phyloP scores from a whole-genome alignment of 2,888 invertebrate genomes.

The Rhagonycha lutea region DNA sequence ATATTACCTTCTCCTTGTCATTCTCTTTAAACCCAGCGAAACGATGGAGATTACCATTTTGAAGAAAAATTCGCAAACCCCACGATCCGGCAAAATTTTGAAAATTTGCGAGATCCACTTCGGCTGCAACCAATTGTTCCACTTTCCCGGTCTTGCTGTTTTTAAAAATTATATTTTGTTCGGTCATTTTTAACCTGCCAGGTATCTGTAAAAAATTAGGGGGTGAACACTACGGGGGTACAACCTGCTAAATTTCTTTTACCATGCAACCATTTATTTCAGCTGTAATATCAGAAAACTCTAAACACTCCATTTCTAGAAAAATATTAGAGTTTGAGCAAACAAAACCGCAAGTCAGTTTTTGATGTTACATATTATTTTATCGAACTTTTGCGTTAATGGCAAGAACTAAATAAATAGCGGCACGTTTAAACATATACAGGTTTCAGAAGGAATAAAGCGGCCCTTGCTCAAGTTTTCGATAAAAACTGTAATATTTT shows the following conservation, averaged over 20 bases:
- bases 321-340: not conserved
- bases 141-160: slow-evolving; percentile 96
- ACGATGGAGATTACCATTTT: slow-evolving; percentile 87
- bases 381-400: not conserved
- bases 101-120: slow-evolving; percentile 90
- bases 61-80: slow-evolving; percentile 87
- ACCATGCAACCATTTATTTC: slow-evolving; percentile 90
- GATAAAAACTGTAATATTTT: not conserved
- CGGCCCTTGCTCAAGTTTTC: not conserved
- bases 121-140: slow-evolving; percentile 81
- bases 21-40: slow-evolving; percentile 93
- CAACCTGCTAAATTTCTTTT: slow-evolving; percentile 46
- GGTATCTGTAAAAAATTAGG: slow-evolving; percentile 68
- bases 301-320: slow-evolving; percentile 74
- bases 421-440: not conserved
- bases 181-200: slow-evolving; percentile 90
- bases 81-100: slow-evolving; percentile 89
- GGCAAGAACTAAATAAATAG: not conserved
- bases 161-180: slow-evolving; percentile 88
- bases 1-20: slow-evolving; percentile 80
- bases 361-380: not conserved
- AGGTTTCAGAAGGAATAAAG: fast-evolving
- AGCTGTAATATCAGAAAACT: slow-evolving; percentile 82
- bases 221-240: slow-evolving; percentile 1
- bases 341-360: not conserved